phyloP scores from a whole-genome alignment of 2,888 invertebrate species.

The Acronicta alni region DNA sequence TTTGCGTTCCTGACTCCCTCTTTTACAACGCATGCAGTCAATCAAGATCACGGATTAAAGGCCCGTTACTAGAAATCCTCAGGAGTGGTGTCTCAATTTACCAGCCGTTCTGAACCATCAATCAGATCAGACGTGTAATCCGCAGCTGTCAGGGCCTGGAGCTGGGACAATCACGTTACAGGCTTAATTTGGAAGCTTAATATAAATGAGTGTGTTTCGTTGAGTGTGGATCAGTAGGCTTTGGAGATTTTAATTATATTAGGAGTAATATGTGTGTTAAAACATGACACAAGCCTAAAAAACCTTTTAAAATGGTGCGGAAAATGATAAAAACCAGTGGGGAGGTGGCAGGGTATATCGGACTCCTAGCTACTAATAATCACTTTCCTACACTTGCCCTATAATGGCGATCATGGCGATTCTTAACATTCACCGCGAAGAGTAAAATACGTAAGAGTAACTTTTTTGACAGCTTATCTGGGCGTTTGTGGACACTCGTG shows the following conservation, averaged over 20 bases:
- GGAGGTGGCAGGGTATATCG: background rate
- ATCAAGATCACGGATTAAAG: constrained; percentile 21
- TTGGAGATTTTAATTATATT: constrained; percentile 1
- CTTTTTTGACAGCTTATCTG: too few relatives aligned
- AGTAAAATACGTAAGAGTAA: too few relatives aligned
- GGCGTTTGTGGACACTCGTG: too few relatives aligned
- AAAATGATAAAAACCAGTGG: background rate
- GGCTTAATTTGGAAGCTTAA: constrained; percentile 42
- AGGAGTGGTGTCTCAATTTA: constrained; percentile 39
- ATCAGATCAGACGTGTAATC: constrained; percentile 46
- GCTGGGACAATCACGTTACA: constrained; percentile 16
- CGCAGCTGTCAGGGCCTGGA: constrained; percentile 40
- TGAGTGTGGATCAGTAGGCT: background rate
- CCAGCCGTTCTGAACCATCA: constrained; percentile 31
- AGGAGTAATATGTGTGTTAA: background rate
- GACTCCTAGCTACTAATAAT: too few relatives aligned
- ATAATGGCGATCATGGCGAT: too few relatives aligned
- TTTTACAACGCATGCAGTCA: constrained; percentile 9
- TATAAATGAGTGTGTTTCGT: constrained; percentile 33
- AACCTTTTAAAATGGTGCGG: too few relatives aligned
- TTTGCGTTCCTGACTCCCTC: constrained; percentile 8
- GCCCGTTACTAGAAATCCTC: constrained; percentile 41
- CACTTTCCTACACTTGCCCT: too few relatives aligned
- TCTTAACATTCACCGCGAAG: too few relatives aligned
- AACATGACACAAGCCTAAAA: background rate